Conservation (phyloP, 2,797 vertebrate genomes). For the Triplophysa yarkandensis region DNA sequence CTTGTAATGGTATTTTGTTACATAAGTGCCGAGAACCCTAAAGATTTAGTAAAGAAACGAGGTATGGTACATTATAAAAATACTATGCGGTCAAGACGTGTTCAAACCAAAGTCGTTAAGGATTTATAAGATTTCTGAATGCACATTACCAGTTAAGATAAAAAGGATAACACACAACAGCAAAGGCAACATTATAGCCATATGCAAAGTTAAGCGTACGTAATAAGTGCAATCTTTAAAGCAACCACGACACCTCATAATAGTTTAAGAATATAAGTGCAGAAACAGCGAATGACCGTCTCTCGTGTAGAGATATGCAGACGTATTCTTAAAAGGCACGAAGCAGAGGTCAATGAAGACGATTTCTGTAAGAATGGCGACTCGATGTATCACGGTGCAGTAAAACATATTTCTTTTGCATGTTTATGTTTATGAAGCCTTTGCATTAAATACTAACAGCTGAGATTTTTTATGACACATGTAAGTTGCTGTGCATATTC, state of each 20-base stretch:
- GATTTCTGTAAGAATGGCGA: slow-evolving; percentile 27
- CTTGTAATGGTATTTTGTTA: slow-evolving; percentile 50
- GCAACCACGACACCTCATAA: slow-evolving; percentile 55
- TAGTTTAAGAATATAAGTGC: slow-evolving; percentile 52
- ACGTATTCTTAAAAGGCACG: slow-evolving; percentile 60
- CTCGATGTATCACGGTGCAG: slow-evolving; percentile 29
- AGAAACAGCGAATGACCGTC: slow-evolving; percentile 52
- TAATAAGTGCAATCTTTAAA: slow-evolving; percentile 59
- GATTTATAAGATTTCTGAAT: slow-evolving; percentile 15
- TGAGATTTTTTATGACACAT: slow-evolving; percentile 45
- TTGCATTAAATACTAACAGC: slow-evolving; percentile 21
- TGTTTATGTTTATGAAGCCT: slow-evolving; percentile 36
- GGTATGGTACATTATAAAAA: slow-evolving; percentile 45
- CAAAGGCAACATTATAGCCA: slow-evolving; percentile 54
- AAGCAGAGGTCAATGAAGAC: slow-evolving; percentile 52
- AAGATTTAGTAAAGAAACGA: slow-evolving; percentile 44
- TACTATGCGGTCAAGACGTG: slow-evolving; percentile 24
- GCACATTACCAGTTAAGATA: slow-evolving; percentile 31
- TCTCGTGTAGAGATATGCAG: slow-evolving; percentile 57
- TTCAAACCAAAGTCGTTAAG: slow-evolving; percentile 33
- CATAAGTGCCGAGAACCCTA: slow-evolving; percentile 56
- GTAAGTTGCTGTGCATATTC: slow-evolving; percentile 54
- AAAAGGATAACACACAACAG: slow-evolving; percentile 50
- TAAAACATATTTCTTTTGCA: slow-evolving; percentile 19
- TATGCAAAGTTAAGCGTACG: slow-evolving; percentile 48